phyloP scores from a whole-genome alignment of 2,797 vertebrate species.

The Enteromius mattozi region DNA sequence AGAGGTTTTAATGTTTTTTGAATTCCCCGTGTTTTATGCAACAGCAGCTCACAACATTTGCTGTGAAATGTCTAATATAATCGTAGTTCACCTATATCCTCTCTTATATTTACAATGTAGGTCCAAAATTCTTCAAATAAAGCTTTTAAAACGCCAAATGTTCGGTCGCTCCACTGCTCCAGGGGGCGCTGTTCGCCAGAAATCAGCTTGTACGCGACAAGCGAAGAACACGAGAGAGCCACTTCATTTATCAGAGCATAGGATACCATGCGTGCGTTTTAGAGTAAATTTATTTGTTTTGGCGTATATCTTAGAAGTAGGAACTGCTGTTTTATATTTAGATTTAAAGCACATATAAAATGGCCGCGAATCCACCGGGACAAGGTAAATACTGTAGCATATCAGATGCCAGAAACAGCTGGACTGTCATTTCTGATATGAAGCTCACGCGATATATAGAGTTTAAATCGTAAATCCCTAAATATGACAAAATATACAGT shows the following conservation, averaged over 20 bases:
- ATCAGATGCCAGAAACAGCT: neutral
- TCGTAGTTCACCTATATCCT: neutral
- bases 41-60: neutral
- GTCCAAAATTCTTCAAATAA: neutral
- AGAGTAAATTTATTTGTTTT: neutral
- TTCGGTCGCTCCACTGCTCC: neutral
- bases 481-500: neutral
- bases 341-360: conserved; percentile 55
- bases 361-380: conserved; percentile 88
- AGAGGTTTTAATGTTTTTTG: neutral
- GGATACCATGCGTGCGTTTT: neutral
- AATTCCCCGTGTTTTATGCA: neutral
- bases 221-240: neutral
- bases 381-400: conserved; percentile 77
- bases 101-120: neutral
- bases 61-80: neutral
- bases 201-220: neutral
- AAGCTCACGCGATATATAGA: neutral
- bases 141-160: neutral
- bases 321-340: neutral
- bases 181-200: neutral
- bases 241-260: neutral
- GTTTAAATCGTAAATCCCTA: neutral
- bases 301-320: no score
- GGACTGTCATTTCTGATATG: neutral